These are phyloP conservation scores for Tanypteryx hageni DNA, from an alignment of 2,888 invertebrate species.

Conservation along the genomic window DNA sequence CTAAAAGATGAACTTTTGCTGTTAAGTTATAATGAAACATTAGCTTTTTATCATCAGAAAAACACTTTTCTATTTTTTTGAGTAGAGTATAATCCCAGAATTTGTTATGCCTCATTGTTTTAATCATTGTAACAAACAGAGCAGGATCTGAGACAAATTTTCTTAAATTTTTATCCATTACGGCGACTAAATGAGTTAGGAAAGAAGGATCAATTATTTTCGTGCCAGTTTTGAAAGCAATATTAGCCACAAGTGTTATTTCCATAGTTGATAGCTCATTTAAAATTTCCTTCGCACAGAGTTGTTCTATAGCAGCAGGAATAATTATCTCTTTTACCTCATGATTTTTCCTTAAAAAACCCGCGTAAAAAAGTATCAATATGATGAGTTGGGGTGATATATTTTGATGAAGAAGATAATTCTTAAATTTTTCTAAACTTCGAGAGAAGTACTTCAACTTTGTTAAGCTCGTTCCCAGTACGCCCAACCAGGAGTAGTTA, in stretches of 20 bases:
- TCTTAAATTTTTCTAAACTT: conserved; percentile 70
- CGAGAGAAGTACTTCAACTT: conserved; percentile 71
- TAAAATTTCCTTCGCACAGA: neutral
- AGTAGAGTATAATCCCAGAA: conserved; percentile 60
- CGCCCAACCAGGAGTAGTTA: conserved; percentile 71
- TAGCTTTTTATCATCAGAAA: neutral
- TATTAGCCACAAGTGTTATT: neutral
- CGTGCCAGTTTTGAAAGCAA: conserved; percentile 28
- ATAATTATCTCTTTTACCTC: neutral
- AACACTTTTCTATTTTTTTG: conserved; percentile 72
- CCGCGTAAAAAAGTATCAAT: neutral
- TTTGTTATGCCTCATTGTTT: conserved; percentile 33
- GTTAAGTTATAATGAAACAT: conserved; percentile 72
- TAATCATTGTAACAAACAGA: neutral
- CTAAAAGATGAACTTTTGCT: conserved; percentile 74
- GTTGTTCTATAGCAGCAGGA: neutral
- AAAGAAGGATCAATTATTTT: neutral
- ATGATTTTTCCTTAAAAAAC: neutral
- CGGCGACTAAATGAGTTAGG: neutral
- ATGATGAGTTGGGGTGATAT: neutral
- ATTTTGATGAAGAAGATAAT: neutral
- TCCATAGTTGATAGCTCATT: neutral
- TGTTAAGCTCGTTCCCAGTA: conserved; percentile 72
- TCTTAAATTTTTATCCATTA: neutral
- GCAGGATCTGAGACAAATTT: neutral